Conservation (phyloP, 2,113 vertebrate genomes). For the Machaerirhynchus nigripectus region DNA sequence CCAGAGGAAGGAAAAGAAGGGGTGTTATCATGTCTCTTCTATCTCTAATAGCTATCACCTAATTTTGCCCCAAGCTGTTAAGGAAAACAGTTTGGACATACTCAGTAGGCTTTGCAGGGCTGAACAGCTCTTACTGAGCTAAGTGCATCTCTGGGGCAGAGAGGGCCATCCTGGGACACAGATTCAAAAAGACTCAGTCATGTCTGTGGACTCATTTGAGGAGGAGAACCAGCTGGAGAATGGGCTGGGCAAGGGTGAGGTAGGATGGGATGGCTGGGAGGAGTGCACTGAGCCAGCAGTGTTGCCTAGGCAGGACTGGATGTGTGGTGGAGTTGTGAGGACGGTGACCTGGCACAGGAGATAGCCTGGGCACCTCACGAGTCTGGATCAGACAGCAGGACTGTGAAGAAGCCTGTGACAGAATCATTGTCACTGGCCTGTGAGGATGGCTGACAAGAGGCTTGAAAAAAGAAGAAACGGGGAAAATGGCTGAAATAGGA, state of each 20-base stretch:
- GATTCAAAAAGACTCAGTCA: not conserved
- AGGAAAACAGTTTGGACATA: not conserved
- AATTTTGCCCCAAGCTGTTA: not conserved
- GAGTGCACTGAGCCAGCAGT: not conserved
- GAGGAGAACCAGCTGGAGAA: not conserved
- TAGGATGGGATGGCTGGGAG: not conserved
- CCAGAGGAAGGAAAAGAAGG: not conserved
- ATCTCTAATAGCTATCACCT: not conserved
- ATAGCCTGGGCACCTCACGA: not conserved
- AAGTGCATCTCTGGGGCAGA: not conserved
- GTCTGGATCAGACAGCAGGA: not conserved
- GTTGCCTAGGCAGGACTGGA: not conserved
- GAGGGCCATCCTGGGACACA: not conserved
- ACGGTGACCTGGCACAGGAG: not conserved
- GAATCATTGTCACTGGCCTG: not conserved
- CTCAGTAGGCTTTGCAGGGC: not conserved
- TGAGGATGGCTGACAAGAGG: not conserved
- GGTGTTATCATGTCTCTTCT: not conserved
- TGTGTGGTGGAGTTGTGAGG: not conserved
- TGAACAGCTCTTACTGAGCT: not conserved
- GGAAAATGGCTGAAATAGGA: not conserved
- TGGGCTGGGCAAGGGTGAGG: not conserved
- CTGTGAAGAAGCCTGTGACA: not conserved
- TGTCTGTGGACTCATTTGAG: not conserved
- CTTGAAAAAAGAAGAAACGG: not conserved